Conservation (phyloP, 2,113 vertebrate species). For the Gavialis gangeticus region DNA sequence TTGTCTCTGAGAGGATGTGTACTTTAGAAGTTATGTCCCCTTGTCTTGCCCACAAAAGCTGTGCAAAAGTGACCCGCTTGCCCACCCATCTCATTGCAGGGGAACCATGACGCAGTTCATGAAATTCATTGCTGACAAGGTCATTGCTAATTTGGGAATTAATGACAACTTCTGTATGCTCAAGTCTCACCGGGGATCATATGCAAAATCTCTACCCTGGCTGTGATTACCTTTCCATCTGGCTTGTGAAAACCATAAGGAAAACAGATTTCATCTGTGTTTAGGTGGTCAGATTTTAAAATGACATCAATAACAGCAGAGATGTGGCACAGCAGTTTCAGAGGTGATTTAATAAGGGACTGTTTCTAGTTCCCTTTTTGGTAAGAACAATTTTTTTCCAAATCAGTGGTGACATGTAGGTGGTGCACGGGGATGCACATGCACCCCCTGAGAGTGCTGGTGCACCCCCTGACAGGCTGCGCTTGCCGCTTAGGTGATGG, state of each 20-base stretch:
- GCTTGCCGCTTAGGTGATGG: too few species aligned
- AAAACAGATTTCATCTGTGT: neutral
- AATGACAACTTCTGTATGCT: neutral
- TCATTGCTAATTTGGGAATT: neutral
- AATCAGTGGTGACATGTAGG: too few species aligned
- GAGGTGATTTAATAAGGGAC: neutral
- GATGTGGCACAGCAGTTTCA: neutral
- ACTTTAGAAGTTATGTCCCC: too few species aligned
- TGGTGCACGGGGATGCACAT: too few species aligned
- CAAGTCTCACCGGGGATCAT: neutral
- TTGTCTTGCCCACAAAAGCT: neutral
- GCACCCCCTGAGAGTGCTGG: too few species aligned
- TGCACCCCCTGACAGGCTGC: too few species aligned
- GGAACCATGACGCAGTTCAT: neutral
- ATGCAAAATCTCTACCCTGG: neutral
- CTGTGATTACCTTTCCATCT: neutral
- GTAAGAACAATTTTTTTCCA: neutral
- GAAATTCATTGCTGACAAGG: neutral
- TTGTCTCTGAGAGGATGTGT: neutral
- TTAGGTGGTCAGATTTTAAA: neutral
- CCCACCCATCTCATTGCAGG: neutral
- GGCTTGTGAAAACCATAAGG: neutral
- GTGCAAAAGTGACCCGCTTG: neutral
- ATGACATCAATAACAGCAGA: neutral
- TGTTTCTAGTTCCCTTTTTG: neutral